Evolutionary conservation across 2,888 invertebrate genomes (phyloP).

Genomic region (Andrena bicolor): DNA sequence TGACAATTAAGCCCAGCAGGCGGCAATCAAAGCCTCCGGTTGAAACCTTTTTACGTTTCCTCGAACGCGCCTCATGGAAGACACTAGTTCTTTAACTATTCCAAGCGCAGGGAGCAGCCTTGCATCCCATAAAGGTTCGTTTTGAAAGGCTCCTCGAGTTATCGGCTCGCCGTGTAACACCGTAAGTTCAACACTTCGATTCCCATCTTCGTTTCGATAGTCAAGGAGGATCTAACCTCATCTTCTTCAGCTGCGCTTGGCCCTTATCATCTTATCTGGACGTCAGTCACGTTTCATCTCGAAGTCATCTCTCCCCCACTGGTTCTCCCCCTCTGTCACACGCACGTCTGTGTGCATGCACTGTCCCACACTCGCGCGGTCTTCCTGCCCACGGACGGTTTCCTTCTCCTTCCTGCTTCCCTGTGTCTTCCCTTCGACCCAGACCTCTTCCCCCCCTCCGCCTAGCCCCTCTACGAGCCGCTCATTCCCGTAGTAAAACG

Average conservation of each 20-base stretch:
- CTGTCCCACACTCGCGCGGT: not conserved
- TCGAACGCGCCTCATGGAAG: not conserved
- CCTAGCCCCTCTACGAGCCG: not conserved
- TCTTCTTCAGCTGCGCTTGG: not conserved
- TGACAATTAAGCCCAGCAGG: too few relatives aligned
- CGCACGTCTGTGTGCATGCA: slow-evolving; percentile 10
- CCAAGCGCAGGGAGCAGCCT: not conserved
- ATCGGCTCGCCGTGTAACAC: not conserved
- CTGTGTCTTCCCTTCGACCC: slow-evolving; percentile 7
- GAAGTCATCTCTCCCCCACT: slow-evolving; percentile 11
- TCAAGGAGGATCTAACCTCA: not conserved
- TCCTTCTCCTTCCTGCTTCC: slow-evolving; percentile 8
- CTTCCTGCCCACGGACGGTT: slow-evolving; percentile 12
- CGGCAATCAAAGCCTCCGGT: too few relatives aligned
- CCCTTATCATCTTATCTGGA: not conserved
- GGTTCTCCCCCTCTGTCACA: not conserved
- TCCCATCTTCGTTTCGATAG: not conserved
- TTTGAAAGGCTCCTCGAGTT: not conserved
- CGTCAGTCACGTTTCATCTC: slow-evolving; percentile 14
- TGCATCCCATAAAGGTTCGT: not conserved
- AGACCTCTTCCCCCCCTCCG: not conserved
- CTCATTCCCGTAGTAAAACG: slow-evolving; percentile 17
- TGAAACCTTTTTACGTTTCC: not conserved
- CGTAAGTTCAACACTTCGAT: not conserved
- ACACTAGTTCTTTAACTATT: not conserved